Conservation (phyloP, 2,113 vertebrate species). For the Sinocyclocheilus maitianheensis region DNA sequence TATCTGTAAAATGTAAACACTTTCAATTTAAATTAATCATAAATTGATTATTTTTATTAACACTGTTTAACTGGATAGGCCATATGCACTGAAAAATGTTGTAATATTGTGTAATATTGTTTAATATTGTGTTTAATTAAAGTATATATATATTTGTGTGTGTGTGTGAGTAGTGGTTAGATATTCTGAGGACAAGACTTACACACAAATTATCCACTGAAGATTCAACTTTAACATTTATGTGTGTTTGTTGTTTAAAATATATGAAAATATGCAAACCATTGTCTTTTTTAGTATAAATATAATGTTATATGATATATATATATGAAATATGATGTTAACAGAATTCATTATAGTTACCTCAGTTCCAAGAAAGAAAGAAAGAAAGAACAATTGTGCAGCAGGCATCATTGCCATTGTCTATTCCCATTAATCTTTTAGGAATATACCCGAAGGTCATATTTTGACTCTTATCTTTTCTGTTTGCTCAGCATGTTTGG, state of each 20-base stretch:
- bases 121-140: too few species aligned
- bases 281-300: background rate
- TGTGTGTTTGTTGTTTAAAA: too few species aligned
- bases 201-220: background rate
- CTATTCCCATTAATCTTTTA: slow-evolving; percentile 24
- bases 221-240: background rate
- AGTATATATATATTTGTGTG: too few species aligned
- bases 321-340: background rate
- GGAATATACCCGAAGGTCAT: slow-evolving; percentile 7
- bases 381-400: background rate
- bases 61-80: background rate
- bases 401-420: background rate
- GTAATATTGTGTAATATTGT: too few species aligned
- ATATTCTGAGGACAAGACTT: too few species aligned
- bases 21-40: background rate
- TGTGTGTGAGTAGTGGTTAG: too few species aligned
- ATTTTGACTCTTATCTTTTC: slow-evolving; percentile 57
- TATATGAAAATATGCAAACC: background rate
- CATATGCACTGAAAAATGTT: background rate
- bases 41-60: background rate
- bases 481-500: slow-evolving; percentile 66
- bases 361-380: background rate
- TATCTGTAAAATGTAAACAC: background rate
- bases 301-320: too few species aligned
- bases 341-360: background rate